Conservation (phyloP, 2,113 vertebrate genomes). For the Coryphaenoides rupestris region DNA sequence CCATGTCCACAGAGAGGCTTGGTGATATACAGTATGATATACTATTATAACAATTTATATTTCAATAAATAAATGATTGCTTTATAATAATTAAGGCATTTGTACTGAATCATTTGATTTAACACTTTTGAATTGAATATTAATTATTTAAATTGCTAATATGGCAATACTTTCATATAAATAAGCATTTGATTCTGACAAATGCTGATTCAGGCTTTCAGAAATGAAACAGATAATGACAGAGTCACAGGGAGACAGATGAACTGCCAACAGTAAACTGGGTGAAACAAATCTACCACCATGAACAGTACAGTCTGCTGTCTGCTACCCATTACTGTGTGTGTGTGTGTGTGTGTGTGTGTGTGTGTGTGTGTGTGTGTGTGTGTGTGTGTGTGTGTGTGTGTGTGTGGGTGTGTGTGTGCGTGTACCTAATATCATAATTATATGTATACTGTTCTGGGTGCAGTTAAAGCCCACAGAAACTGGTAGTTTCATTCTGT, state of each 20-base stretch:
- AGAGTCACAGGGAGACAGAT: constrained; percentile 1
- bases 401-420: not conserved
- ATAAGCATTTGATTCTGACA: not conserved
- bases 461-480: constrained; percentile 56
- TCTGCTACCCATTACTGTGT: constrained; percentile 15
- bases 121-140: not conserved
- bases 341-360: no score
- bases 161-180: no score
- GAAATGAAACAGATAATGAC: not conserved
- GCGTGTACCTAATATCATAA: constrained; percentile 51
- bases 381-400: no score
- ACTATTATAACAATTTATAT: no score
- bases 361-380: no score
- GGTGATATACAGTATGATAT: no score
- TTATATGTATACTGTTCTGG: constrained; percentile 59
- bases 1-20: no score
- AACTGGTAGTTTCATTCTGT: constrained; percentile 53
- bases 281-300: constrained; percentile 45
- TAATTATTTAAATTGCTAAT: no score
- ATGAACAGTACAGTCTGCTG: constrained; percentile 28
- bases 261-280: constrained; percentile 16
- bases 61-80: no score
- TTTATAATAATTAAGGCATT: no score
- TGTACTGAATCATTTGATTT: not conserved
- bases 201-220: not conserved